Base-by-base conservation (phyloP, 2,113 vertebrate genomes). In the human region DNA sequence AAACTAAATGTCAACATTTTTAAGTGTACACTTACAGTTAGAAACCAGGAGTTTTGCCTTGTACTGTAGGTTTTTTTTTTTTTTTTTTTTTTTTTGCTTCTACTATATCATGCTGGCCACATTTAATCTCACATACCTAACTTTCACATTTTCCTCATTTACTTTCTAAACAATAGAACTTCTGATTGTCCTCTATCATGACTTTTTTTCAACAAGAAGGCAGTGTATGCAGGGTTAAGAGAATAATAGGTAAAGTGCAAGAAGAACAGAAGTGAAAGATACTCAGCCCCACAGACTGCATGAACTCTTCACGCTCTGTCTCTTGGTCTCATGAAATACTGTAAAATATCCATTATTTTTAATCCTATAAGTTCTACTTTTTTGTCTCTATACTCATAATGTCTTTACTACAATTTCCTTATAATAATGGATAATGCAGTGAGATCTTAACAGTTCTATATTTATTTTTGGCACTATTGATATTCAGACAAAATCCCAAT, bases 401-500 rank as follows among this genome's bases (percentile, higher is more conserved):
- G 87, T 88, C 35, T 52, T 89, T 88, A 20, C 61, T 91, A 8
- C 70, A 70, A 38, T 86, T 93, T 85, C 90, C 38, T 48, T 59
- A 4, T 89, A 68, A 61, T 48, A 59, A 25, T 52, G 23, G 66
- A 83, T 52, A 87, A 86, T 64, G 40, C 22, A 96, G 43, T 80
- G 40, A 72, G 30, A 57, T 38, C 23, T 94, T 90, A 92, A 48
- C 32, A 38, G 20, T 81, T 73, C 52, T 43, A 22, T 9, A 48
- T 40, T 80, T 96, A 38, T 45, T 61, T 40, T 61, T 89, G 9
- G 9, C 8, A 86, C 90, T 89, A 90, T 81, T 88, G 79, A 73
- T 89, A 88, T 48, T 88, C 64, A 68, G 27, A 68, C 8, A 91
- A 87, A 96, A 88, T 64, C 12, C 45, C 85, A 86, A 55, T 57